A percentile compares a stretch with the other conserved stretches of the same genome.
Evolutionary conservation across 1,140 invertebrate species (phyloP).

Genomic region (Nasonia vitripennis): DNA sequence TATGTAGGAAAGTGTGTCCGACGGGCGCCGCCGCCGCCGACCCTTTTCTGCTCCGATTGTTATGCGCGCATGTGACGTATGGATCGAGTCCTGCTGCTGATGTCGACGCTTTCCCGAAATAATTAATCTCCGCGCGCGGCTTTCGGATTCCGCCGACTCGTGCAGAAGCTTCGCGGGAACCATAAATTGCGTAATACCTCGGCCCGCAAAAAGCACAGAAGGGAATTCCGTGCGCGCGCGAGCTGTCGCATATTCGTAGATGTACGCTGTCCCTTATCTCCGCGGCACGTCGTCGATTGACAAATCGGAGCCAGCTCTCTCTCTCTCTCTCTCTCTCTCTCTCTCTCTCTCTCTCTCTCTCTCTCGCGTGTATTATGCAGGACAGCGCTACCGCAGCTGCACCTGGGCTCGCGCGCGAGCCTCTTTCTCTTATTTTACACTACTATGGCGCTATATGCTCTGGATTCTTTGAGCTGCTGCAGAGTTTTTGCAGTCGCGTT

Average conservation of each 20-base stretch:
- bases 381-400: not conserved
- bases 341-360: no score
- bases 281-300: slow-evolving; percentile 22
- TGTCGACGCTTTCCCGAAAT: no score
- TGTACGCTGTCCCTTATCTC: slow-evolving; percentile 3
- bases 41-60: not conserved
- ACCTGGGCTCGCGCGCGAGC: slow-evolving; percentile 11
- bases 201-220: no score
- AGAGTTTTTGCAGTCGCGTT: no score
- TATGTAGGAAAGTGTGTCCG: not conserved
- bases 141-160: not conserved
- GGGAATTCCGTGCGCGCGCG: no score
- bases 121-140: no score
- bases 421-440: not conserved
- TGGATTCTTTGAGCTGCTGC: no score
- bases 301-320: slow-evolving; percentile 28
- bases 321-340: no score
- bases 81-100: not conserved
- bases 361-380: not conserved
- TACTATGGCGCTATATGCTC: not conserved
- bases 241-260: no score
- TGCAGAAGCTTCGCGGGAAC: no score
- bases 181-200: no score
- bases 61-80: slow-evolving; percentile 10
- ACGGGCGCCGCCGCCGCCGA: not conserved